Percentiles rank a stretch among this genome's conserved stretches.
Evolutionary conservation across 2,113 vertebrate species (phyloP).

Genomic region (Panthera uncia): DNA sequence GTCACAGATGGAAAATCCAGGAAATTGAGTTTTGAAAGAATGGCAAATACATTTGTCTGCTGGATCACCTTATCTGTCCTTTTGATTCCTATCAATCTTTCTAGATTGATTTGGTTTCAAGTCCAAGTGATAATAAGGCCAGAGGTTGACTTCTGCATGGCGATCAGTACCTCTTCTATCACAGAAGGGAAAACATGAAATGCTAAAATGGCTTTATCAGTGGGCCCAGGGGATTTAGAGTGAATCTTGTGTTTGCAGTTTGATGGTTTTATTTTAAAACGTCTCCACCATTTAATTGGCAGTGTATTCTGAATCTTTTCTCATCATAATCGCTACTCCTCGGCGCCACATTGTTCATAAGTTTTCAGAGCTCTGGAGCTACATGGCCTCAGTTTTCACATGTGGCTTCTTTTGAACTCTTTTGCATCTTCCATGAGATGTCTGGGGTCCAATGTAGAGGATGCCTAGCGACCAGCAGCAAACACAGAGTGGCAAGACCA

Average conservation of each 20-base stretch:
- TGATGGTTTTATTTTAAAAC: neutral
- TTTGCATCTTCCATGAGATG: rapidly evolving
- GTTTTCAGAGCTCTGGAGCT: neutral
- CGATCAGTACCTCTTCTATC: neutral
- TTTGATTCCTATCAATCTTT: neutral
- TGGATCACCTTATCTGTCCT: neutral
- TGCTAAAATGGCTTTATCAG: neutral
- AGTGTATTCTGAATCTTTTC: neutral
- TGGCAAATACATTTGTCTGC: neutral
- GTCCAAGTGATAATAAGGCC: neutral
- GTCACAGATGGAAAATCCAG: neutral
- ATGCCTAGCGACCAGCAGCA: neutral
- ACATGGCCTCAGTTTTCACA: neutral
- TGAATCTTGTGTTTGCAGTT: neutral
- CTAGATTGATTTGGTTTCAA: neutral
- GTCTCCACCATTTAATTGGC: neutral
- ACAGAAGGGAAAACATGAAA: neutral
- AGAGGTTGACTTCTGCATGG: neutral
- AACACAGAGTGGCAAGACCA: neutral
- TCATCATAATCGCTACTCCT: neutral
- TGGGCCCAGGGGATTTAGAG: no score
- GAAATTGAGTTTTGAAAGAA: conserved; percentile 18
- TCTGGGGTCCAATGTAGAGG: rapidly evolving
- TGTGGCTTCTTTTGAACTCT: neutral
- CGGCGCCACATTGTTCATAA: neutral